These are phyloP conservation scores for Desmodus rotundus DNA, from an alignment of 2,113 vertebrate genomes.

Conservation along the genomic window DNA sequence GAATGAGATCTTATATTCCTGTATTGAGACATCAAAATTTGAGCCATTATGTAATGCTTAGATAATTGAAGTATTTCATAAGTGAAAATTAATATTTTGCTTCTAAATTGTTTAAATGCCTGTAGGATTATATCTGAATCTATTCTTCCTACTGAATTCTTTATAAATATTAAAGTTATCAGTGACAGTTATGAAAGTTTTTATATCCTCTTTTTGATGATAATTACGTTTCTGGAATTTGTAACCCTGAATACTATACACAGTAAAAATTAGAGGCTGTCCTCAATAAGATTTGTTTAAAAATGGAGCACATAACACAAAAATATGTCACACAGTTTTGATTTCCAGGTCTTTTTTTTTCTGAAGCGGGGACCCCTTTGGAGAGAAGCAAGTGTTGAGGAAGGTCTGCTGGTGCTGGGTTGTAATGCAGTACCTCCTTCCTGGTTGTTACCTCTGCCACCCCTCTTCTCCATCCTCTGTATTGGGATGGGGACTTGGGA, in stretches of 20 bases:
- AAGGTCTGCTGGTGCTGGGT: background rate
- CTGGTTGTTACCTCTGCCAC: background rate
- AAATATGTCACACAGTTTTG: background rate
- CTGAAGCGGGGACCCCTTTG: background rate
- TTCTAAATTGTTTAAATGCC: background rate
- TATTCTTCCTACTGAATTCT: background rate
- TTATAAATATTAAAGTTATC: background rate
- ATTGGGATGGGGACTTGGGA: background rate
- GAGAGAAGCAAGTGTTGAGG: background rate
- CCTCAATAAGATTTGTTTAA: background rate
- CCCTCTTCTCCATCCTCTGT: background rate
- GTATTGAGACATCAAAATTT: background rate
- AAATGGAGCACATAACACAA: background rate
- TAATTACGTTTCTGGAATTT: background rate
- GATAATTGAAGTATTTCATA: background rate
- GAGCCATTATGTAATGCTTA: background rate
- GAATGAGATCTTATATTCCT: background rate
- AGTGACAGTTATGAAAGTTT: background rate
- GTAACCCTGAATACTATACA: background rate
- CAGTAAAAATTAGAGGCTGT: background rate
- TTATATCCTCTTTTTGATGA: background rate
- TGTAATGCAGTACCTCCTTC: background rate
- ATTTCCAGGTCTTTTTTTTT: background rate
- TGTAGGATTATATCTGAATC: background rate
- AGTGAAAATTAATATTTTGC: constrained; percentile 21